Evolutionary conservation across 1,140 invertebrate species (phyloP), one percentile per base, ranked within the genome.

Genomic region (Drosophila saltans): DNA sequence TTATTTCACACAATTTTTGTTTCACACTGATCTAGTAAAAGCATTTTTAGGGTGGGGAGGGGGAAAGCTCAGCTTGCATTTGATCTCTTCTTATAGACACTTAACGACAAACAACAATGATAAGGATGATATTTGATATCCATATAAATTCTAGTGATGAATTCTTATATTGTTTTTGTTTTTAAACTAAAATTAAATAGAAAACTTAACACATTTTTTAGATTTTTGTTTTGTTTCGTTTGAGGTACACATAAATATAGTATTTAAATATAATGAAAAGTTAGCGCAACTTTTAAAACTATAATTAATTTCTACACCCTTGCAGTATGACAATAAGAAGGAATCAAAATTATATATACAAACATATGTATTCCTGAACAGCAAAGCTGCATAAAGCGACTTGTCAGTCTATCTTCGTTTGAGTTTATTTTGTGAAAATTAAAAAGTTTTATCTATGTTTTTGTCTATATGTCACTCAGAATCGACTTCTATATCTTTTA

Each of bases 41-140:
- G 83, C 83, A 78, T 89, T 89, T 75, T 68, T 60, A 8, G 33
- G 36, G 16, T 4, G 9, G 26, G 21, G 30, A 3, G 65, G 61
- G 61, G 70, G 66, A 77, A 77, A 77, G 75, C 75, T 77, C 75
- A 77, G 75, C 75, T 77, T 77, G 70, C 73, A 60, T 24, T 39
- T 60, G 26, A 40, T 39, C 16, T 57, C 26, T 57, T 30, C 28
- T 57, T 60, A 60, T 41, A 60, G 72, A 88, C 80, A 88, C 78
- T 89, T 84, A 84, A 39, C 33, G 36, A 39, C 33, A 74, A 62
- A 89, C 84, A 89, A 89, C 84, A 89, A 81, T 84, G 84, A 89
- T 89, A 89, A 89, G 85, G 81, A 81, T 84, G 84, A 89, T 89
- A 89, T 89, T 89, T 89, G 59, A 90, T 90, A 89, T 89, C 84